Percentiles rank a stretch among this genome's conserved stretches.
Evolutionary conservation across 2,888 invertebrate genomes (phyloP).

Genomic region (Strigamia maritima): DNA sequence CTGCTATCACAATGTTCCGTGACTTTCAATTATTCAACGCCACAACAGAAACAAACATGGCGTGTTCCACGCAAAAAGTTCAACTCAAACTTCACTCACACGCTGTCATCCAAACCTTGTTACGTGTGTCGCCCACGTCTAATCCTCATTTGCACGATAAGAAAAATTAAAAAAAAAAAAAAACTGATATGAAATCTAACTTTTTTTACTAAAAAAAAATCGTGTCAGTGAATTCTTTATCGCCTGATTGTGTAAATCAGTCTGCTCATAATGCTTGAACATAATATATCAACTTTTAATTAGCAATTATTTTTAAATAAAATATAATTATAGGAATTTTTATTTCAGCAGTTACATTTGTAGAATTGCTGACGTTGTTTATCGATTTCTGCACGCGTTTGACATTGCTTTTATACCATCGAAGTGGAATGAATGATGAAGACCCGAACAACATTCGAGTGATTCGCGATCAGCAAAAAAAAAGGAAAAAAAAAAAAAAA

Average conservation of each 20-base stretch:
- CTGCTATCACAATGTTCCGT: slow-evolving; percentile 7
- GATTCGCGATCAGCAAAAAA: slow-evolving; percentile 18
- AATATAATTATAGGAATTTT: neutral
- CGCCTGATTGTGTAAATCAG: neutral
- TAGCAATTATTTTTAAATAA: neutral
- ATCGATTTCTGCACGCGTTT: neutral
- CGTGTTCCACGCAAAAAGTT: neutral
- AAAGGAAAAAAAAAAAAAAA: neutral
- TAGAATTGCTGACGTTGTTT: neutral
- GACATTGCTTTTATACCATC: neutral
- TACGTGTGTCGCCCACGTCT: slow-evolving; percentile 13
- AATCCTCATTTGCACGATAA: neutral
- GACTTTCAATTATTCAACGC: slow-evolving; percentile 29
- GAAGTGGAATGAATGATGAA: slow-evolving; percentile 11
- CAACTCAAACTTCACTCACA: neutral
- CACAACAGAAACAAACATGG: slow-evolving; percentile 24
- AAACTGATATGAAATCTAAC: neutral
- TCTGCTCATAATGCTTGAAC: neutral
- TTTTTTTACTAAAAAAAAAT: neutral
- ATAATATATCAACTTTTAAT: neutral
- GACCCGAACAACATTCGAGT: slow-evolving; percentile 17
- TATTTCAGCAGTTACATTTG: neutral
- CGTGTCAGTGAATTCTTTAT: neutral
- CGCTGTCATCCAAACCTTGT: slow-evolving; percentile 1
- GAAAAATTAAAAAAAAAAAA: neutral